These are phyloP conservation scores for Oreocharis arfaki DNA, from an alignment of 2,113 vertebrate species.

Conservation along the genomic window DNA sequence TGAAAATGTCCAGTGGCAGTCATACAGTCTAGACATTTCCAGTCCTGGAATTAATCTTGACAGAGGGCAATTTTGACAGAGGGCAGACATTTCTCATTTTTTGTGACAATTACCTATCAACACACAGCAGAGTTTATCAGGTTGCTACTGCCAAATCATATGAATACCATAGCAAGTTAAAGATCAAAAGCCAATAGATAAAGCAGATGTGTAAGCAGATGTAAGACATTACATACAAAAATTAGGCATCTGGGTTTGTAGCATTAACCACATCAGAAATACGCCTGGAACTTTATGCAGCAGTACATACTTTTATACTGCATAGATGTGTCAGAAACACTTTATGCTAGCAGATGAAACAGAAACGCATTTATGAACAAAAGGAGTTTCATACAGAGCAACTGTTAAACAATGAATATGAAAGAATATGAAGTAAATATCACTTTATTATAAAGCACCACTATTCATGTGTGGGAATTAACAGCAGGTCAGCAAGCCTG, in stretches of 20 bases:
- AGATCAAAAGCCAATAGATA: slow-evolving; percentile 13
- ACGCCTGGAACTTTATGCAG: background rate
- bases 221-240: background rate
- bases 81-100: background rate
- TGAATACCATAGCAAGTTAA: background rate
- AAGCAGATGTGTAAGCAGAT: slow-evolving; percentile 11
- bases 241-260: background rate
- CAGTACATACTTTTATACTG: background rate
- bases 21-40: slow-evolving; percentile 7
- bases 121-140: background rate
- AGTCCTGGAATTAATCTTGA: slow-evolving; percentile 6
- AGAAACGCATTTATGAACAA: background rate
- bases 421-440: background rate
- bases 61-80: slow-evolving; percentile 13
- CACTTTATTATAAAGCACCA: background rate
- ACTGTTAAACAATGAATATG: background rate
- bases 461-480: too few relatives aligned
- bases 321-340: background rate
- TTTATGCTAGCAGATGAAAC: background rate
- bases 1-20: slow-evolving; percentile 5
- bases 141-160: slow-evolving; percentile 9
- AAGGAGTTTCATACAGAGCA: background rate
- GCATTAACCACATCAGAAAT: background rate
- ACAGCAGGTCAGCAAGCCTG: too few relatives aligned
- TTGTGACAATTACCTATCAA: slow-evolving; percentile 37